Percentiles rank a stretch among this genome's conserved stretches.
phyloP scores from a whole-genome alignment of 2,113 vertebrate species.

The Ranitomeya imitator region DNA sequence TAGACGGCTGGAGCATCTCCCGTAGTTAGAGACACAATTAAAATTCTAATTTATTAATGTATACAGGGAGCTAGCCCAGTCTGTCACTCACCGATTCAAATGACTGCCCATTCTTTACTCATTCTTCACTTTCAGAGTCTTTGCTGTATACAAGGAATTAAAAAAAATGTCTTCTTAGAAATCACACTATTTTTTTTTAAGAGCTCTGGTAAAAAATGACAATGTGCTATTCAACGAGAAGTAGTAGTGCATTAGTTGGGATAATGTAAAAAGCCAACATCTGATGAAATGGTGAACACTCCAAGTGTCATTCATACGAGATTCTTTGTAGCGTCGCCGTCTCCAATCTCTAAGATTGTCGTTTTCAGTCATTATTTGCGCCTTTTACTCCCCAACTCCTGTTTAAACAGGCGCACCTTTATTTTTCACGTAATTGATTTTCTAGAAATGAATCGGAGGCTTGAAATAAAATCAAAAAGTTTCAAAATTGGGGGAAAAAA shows the following conservation, averaged over 20 bases:
- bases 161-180: slow-evolving; percentile 65
- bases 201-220: slow-evolving; percentile 62
- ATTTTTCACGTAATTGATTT: slow-evolving; percentile 48
- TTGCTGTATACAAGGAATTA: slow-evolving; percentile 60
- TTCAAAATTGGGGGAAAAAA: not conserved
- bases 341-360: slow-evolving; percentile 27
- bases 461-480: not conserved
- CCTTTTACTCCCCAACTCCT: slow-evolving; percentile 1
- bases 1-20: slow-evolving; percentile 84
- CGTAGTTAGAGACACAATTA: slow-evolving; percentile 93
- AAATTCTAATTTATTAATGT: slow-evolving; percentile 99
- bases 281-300: not conserved
- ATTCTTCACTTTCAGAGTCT: slow-evolving; percentile 68
- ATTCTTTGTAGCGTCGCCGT: slow-evolving; percentile 7
- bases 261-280: slow-evolving; percentile 60
- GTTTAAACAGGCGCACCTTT: not conserved
- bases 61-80: slow-evolving; percentile 90
- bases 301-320: slow-evolving; percentile 47
- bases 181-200: slow-evolving; percentile 61
- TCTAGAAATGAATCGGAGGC: not conserved
- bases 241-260: slow-evolving; percentile 44
- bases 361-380: slow-evolving; percentile 31
- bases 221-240: slow-evolving; percentile 60
- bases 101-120: slow-evolving; percentile 78
- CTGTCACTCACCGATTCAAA: slow-evolving; percentile 95